phyloP scores from a whole-genome alignment of 2,888 invertebrate species.

The Aleiodes alternator region DNA sequence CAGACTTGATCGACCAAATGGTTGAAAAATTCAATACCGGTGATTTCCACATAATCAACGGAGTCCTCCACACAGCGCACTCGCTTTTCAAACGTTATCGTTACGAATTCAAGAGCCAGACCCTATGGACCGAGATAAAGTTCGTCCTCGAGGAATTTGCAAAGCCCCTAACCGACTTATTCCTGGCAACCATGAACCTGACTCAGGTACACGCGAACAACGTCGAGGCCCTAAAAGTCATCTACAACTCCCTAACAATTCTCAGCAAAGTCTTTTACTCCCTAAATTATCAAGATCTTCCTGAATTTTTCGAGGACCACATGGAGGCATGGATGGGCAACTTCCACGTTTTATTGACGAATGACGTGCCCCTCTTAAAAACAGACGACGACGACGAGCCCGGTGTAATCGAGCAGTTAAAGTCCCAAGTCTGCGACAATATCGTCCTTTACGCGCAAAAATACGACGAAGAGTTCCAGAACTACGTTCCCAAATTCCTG shows the following conservation, averaged over 20 bases:
- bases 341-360: slow-evolving; percentile 87
- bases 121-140: slow-evolving; percentile 97
- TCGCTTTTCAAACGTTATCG: slow-evolving; percentile 97
- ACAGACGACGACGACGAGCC: slow-evolving; percentile 90
- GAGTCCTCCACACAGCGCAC: slow-evolving; percentile 95
- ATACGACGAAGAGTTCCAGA: slow-evolving; percentile 97
- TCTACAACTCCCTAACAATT: slow-evolving; percentile 91
- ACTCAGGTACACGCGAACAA: slow-evolving; percentile 87
- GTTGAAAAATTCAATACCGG: slow-evolving; percentile 92
- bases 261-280: slow-evolving; percentile 98
- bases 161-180: slow-evolving; percentile 89
- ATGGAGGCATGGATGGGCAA: slow-evolving; percentile 97
- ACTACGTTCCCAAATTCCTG: slow-evolving; percentile 94
- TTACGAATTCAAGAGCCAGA: slow-evolving; percentile 96
- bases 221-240: slow-evolving; percentile 87
- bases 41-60: slow-evolving; percentile 96
- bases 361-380: slow-evolving; percentile 86
- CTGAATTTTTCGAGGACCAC: slow-evolving; percentile 99
- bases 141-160: slow-evolving; percentile 96
- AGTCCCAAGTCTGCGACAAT: slow-evolving; percentile 97
- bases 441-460: slow-evolving; percentile 96
- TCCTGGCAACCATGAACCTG: slow-evolving; percentile 89
- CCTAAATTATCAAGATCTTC: slow-evolving; percentile 97
- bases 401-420: slow-evolving; percentile 91
- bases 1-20: slow-evolving; percentile 93